Base-by-base conservation (phyloP, 2,888 invertebrate genomes). In the Drosophila flavopinicola region DNA sequence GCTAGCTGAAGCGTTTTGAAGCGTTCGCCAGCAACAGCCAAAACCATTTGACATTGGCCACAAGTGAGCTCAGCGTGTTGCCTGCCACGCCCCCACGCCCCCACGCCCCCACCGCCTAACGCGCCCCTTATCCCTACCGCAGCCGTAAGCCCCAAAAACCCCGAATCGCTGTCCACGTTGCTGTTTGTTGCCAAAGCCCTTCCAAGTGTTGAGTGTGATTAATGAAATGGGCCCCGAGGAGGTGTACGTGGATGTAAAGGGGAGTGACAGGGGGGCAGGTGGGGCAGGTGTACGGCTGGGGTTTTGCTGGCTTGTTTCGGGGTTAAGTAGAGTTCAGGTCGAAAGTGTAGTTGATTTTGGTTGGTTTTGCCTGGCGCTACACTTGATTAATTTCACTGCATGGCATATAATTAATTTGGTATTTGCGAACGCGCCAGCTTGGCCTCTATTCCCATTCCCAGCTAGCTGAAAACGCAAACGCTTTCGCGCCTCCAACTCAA, bases 301-400 rank as follows among this genome's bases (percentile, higher is more conserved):
- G 17, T 17, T 37, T 49, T 25, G 45, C 48, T 69, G 74, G 70
- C 71, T 64, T 80, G 75, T 76, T 82, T 64, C 67, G 71, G 75
- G 78, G 79, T 85, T 85, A 85, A 85, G 82, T 78, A 67, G 79
- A 83, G 83, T 83, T 83, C 79, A 75, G 74, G 63, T 71, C 56
- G 65, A 73, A 56, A 75, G 67, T 76, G 75, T 78, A 71, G 73
- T 65, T 66, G 75, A 74, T 74, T 78, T 76, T 74, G 82, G 70
- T 76, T 74, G 82, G 70, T 64, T 56, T 65, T 27, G 52, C 58
- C 13, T 29, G 48, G 38, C 66, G 68, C 59, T 49, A 48, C 82
- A 71, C 75, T 80, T 85, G 85, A 85, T 85, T 85, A 85, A 85
- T 85, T 85, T 82, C 78, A 60, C 66, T 84, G 83, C 84, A 85